Conservation (phyloP, 1,140 invertebrate genomes). For the Trichonephila clavata region DNA sequence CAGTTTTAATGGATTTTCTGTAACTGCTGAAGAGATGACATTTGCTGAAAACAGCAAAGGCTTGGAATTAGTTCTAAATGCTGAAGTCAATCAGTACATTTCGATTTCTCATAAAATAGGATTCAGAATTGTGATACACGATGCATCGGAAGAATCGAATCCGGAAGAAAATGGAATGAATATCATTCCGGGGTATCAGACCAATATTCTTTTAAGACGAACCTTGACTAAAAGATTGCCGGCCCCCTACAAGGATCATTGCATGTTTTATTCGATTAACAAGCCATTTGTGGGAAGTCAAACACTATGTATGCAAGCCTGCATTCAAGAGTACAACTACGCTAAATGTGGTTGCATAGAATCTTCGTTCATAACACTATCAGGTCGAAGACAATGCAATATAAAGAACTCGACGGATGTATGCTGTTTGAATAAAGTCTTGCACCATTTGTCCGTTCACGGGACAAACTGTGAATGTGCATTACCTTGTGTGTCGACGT, state of each 20-base stretch:
- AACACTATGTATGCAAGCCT: neutral
- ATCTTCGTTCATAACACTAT: neutral
- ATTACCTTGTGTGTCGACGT: neutral
- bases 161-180: slow-evolving; percentile 81
- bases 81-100: neutral
- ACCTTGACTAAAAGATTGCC: slow-evolving; percentile 14
- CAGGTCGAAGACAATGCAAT: neutral
- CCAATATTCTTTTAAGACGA: slow-evolving; percentile 79
- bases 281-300: neutral
- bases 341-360: slow-evolving; percentile 15
- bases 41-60: neutral
- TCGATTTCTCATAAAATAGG: slow-evolving; percentile 78
- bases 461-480: neutral
- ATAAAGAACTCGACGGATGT: slow-evolving; percentile 8
- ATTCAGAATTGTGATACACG: slow-evolving; percentile 80
- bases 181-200: slow-evolving; percentile 79
- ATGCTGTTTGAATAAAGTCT: slow-evolving; percentile 36
- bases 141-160: slow-evolving; percentile 79
- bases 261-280: neutral
- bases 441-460: neutral
- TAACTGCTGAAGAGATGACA: no score
- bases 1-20: neutral
- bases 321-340: neutral
- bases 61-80: neutral
- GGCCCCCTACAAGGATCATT: slow-evolving; percentile 40